These are phyloP conservation scores for Aphrocallistes beatrix DNA, from an alignment of 37 sponge, comb jelly and placozoan genomes.

Conservation along the genomic window DNA sequence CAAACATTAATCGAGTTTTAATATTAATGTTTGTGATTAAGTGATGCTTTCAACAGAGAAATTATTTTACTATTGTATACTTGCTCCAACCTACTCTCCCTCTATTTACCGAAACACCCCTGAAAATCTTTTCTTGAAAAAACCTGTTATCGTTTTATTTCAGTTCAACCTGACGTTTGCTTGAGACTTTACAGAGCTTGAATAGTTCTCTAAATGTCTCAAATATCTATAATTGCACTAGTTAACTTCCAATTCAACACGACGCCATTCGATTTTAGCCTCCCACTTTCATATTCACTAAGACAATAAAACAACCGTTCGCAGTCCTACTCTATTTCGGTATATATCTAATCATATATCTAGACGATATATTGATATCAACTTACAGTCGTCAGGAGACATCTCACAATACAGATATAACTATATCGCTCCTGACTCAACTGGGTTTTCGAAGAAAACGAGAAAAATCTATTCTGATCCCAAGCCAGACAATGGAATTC, in stretches of 20 bases:
- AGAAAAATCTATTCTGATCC: not conserved
- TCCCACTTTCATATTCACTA: constrained; percentile 23
- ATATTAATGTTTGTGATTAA: too few relatives aligned
- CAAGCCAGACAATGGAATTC: constrained; percentile 17
- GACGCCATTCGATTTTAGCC: constrained; percentile 30
- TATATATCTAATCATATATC: constrained; percentile 18
- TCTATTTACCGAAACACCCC: too few relatives aligned
- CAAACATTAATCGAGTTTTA: too few relatives aligned
- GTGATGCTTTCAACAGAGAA: too few relatives aligned
- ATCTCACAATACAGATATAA: not conserved
- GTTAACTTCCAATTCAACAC: not conserved
- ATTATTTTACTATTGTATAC: too few relatives aligned
- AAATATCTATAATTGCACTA: too few relatives aligned
- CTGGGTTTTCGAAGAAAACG: constrained; percentile 16
- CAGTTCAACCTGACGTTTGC: too few relatives aligned
- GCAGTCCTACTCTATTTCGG: constrained; percentile 14
- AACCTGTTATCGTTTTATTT: too few relatives aligned
- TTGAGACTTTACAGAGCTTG: too few relatives aligned
- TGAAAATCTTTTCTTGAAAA: too few relatives aligned
- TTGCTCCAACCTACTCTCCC: too few relatives aligned
- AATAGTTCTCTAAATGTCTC: too few relatives aligned
- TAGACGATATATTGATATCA: constrained; percentile 25
- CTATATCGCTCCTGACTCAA: not conserved
- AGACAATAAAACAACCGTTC: constrained; percentile 23
- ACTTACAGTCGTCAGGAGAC: not conserved